phyloP scores from a whole-genome alignment of 1,140 invertebrate genomes.

The Bombus consobrinus region DNA sequence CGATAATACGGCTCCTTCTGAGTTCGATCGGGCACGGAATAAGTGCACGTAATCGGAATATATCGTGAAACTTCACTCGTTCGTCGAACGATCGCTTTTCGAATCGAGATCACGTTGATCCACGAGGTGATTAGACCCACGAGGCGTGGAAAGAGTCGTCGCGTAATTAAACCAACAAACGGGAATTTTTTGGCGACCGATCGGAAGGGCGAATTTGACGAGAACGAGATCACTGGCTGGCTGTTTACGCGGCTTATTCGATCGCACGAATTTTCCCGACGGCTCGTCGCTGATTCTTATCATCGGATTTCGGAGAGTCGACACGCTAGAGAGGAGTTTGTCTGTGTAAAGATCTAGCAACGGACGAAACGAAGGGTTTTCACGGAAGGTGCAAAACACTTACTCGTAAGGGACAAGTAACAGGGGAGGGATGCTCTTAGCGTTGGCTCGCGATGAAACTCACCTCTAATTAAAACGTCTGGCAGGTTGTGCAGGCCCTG shows the following conservation, averaged over 20 bases:
- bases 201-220: background rate
- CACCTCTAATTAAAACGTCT: conserved; percentile 83
- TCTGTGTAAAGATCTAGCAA: conserved; percentile 5
- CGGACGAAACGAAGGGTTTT: conserved; percentile 27
- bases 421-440: conserved; percentile 57
- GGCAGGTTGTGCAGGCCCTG: conserved; percentile 75
- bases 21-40: background rate
- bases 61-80: background rate
- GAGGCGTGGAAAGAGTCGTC: background rate
- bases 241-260: background rate
- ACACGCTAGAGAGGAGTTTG: conserved; percentile 3
- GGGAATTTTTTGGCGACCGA: background rate
- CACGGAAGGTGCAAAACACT: conserved; percentile 67
- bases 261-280: background rate
- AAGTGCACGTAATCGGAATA: background rate
- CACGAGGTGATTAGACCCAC: too few species aligned
- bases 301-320: background rate
- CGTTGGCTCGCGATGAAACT: conserved; percentile 73
- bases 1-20: background rate
- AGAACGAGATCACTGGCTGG: background rate
- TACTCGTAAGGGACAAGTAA: conserved; percentile 56
- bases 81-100: too few species aligned
- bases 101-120: background rate
- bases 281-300: background rate
- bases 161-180: too few species aligned